phyloP scores from a whole-genome alignment of 1,140 invertebrate species.

The Drosophila bocki region DNA sequence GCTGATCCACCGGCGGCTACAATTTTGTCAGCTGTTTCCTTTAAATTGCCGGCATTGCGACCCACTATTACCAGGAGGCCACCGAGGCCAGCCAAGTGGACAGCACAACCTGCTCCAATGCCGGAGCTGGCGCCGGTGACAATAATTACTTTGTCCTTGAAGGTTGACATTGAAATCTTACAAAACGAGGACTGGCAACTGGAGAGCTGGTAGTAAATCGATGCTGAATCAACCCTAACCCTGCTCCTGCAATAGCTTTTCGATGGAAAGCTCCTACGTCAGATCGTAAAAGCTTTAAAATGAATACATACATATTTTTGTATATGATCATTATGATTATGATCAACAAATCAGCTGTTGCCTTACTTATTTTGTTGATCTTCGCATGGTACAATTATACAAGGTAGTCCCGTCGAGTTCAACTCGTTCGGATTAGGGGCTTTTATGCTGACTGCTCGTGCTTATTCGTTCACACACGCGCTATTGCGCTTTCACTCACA shows the following conservation, averaged over 20 bases:
- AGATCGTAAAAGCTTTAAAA: conserved; percentile 30
- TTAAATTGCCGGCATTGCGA: conserved; percentile 88
- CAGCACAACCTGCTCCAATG: conserved; percentile 93
- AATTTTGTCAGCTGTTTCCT: conserved; percentile 87
- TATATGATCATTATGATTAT: too few species aligned
- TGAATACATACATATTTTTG: background rate
- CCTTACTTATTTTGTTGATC: too few species aligned
- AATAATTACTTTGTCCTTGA: conserved; percentile 89
- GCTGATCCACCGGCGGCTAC: conserved; percentile 44
- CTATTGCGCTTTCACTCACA: too few species aligned
- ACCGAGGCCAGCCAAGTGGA: conserved; percentile 91
- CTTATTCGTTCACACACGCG: too few species aligned
- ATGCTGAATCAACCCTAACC: background rate
- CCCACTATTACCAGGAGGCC: conserved; percentile 90
- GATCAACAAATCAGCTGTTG: too few species aligned
- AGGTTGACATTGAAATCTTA: conserved; percentile 81
- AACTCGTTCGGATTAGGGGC: too few species aligned
- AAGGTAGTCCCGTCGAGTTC: too few species aligned
- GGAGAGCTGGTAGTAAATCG: background rate
- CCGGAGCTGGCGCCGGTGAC: conserved; percentile 95
- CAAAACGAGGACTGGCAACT: conserved; percentile 4
- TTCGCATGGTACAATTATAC: too few species aligned
- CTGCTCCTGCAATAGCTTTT: conserved; percentile 23
- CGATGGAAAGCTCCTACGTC: conserved; percentile 17
- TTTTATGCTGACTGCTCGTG: too few species aligned